Conservation (phyloP, 2,888 invertebrate genomes). For the Mythimna ferrago region DNA sequence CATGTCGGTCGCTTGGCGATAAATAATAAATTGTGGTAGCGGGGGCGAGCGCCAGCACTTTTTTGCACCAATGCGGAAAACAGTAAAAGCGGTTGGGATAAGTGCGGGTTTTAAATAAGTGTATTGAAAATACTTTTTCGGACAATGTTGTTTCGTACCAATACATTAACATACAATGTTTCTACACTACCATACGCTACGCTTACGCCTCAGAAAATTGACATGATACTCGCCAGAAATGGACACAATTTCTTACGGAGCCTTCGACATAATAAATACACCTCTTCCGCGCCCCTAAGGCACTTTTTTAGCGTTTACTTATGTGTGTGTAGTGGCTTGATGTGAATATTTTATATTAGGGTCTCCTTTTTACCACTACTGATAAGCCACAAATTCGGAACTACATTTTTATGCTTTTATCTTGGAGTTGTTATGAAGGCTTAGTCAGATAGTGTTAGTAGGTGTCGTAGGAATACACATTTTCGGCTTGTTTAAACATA, state of each 20-base stretch:
- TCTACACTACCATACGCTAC: background rate
- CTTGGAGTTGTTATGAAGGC: conserved; percentile 13
- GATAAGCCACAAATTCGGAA: conserved; percentile 39
- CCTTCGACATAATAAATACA: conserved; percentile 42
- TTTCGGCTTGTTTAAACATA: background rate
- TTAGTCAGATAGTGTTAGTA: conserved; percentile 10
- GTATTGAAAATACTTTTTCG: no score
- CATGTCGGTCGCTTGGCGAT: no score
- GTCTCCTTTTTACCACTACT: conserved; percentile 36
- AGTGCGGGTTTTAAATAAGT: no score
- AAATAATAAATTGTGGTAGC: no score
- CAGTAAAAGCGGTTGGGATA: no score
- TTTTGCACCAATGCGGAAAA: no score
- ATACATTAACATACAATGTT: no score
- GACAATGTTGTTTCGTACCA: no score
- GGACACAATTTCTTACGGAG: conserved; percentile 47
- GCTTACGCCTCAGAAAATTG: conserved; percentile 41
- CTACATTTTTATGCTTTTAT: conserved; percentile 31
- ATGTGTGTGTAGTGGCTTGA: conserved; percentile 22
- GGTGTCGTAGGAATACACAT: background rate
- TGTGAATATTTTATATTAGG: conserved; percentile 50
- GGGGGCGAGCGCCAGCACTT: no score
- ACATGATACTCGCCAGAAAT: conserved; percentile 42
- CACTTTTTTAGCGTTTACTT: conserved; percentile 23
- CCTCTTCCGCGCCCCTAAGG: conserved; percentile 10